These are phyloP conservation scores for Indicator maculatus DNA, from an alignment of 2,113 vertebrate species.

Conservation along the genomic window DNA sequence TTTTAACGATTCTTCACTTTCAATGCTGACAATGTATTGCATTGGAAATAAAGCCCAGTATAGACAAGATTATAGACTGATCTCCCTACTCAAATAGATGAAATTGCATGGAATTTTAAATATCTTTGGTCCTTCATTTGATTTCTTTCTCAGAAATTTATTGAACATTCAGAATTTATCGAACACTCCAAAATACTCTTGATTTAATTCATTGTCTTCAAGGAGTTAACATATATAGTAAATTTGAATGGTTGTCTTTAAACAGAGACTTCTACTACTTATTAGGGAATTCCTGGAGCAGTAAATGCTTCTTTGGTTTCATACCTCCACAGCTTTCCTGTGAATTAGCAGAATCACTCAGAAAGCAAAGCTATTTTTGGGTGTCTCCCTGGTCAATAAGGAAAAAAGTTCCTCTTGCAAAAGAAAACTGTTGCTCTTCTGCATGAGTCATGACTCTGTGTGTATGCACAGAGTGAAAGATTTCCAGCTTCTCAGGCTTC, in stretches of 20 bases:
- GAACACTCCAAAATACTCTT: neutral
- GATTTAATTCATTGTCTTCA: neutral
- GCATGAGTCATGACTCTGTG: slow-evolving; percentile 70
- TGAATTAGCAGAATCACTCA: neutral
- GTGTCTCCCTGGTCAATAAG: slow-evolving; percentile 44
- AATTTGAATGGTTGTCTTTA: neutral
- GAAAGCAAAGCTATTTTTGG: slow-evolving; percentile 13
- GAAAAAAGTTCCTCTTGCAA: slow-evolving; percentile 45
- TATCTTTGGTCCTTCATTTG: neutral
- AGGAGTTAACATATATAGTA: neutral
- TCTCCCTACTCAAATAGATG: neutral
- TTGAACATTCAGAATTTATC: neutral
- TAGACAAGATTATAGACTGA: neutral
- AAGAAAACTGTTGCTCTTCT: slow-evolving; percentile 66
- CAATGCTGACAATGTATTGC: neutral
- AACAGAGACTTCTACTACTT: neutral
- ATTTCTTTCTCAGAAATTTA: neutral
- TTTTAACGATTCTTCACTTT: neutral
- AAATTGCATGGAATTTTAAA: neutral
- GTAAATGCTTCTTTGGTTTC: neutral
- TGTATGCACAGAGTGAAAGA: slow-evolving; percentile 64
- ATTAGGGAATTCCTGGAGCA: neutral
- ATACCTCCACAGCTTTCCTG: neutral
- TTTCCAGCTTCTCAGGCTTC: slow-evolving; percentile 66
- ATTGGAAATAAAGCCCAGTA: neutral